Evolutionary conservation across 2,113 vertebrate species (phyloP).

Genomic region (Willisornis vidua): DNA sequence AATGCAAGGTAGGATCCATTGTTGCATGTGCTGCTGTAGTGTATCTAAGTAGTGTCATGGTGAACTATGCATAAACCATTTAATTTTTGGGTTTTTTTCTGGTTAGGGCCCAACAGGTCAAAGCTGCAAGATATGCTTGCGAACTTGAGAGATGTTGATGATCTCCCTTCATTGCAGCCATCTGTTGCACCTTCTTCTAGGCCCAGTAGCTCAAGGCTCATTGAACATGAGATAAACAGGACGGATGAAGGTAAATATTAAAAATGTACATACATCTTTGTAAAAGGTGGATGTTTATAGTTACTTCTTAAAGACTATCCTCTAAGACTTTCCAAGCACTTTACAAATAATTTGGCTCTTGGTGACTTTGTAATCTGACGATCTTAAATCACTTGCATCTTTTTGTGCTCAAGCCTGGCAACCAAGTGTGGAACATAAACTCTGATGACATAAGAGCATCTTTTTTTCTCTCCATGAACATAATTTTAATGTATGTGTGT

Average conservation of each 20-base stretch:
- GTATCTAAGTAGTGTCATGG: not conserved
- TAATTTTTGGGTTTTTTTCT: conserved; percentile 45
- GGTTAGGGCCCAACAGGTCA: conserved; percentile 92
- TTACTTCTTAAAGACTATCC: not conserved
- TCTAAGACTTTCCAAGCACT: not conserved
- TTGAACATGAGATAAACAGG: conserved; percentile 88
- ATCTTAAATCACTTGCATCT: not conserved
- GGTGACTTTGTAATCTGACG: not conserved
- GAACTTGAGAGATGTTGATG: conserved; percentile 95
- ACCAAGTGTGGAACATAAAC: not conserved
- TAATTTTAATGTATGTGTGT: not conserved
- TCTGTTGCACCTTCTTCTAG: conserved; percentile 87
- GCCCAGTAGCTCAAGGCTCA: conserved; percentile 86
- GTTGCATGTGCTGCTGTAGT: conserved; percentile 48
- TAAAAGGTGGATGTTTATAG: not conserved
- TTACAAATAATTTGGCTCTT: not conserved
- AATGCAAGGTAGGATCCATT: conserved; percentile 46
- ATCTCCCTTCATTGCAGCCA: conserved; percentile 92
- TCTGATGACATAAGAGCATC: not conserved
- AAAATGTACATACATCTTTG: not conserved
- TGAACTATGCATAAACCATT: conserved; percentile 42
- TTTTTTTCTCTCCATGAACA: not conserved
- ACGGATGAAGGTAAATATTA: conserved; percentile 88
- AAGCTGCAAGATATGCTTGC: conserved; percentile 99
- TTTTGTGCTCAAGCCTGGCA: not conserved